Base-by-base conservation (phyloP, 2,888 invertebrate species). In the Ophion obscuratus region DNA sequence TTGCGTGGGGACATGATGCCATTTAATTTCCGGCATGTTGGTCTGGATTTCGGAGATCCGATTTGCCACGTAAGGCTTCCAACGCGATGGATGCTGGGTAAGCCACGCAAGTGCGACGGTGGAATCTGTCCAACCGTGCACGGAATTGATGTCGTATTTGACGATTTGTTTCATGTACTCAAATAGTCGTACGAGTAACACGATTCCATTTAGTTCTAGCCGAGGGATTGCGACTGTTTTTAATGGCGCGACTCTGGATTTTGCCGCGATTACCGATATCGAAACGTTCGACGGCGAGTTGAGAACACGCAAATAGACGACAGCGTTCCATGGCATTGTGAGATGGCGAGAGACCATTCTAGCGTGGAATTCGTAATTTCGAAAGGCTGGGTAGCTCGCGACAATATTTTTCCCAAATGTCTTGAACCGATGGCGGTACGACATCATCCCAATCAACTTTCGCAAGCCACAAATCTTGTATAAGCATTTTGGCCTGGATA, bases 41-140 rank as follows among this genome's bases (percentile, higher is more conserved):
- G 88, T 87, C 78, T 91, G 90, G 24, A 92, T 91, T 76, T 90
- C 79, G 0, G 88, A 87, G 3, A 92, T 90, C 61, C 92, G 79
- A 83, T 92, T 92, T 40, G 40, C 40, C 7, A 40, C 7, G 40
- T 40, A 40, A 40, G 40, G 40, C 40, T 40, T 40, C 40, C 87
- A 87, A 1, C 76, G 81, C 9, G 85, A 82, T 0, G 89, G 84
- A 40, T 87, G 88, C 62, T 88, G 86, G 3, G 75, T 40, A 0
- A 91, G 36, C 91, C 90, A 91, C 11, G 82, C 77, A 6, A 90
- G 81, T 2, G 88, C 88, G 9, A 91, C 83, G 7, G 87, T 83
- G 0, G 90, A 91, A 66, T 91, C 91, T 7, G 86, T 83, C 88
- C 88, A 84, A 17, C 64, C 70, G 20, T 76, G 40, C 17, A 80